Evolutionary conservation across 2,113 vertebrate genomes (phyloP), one percentile per base, ranked within the genome.

Genomic region (Abramis brama): DNA sequence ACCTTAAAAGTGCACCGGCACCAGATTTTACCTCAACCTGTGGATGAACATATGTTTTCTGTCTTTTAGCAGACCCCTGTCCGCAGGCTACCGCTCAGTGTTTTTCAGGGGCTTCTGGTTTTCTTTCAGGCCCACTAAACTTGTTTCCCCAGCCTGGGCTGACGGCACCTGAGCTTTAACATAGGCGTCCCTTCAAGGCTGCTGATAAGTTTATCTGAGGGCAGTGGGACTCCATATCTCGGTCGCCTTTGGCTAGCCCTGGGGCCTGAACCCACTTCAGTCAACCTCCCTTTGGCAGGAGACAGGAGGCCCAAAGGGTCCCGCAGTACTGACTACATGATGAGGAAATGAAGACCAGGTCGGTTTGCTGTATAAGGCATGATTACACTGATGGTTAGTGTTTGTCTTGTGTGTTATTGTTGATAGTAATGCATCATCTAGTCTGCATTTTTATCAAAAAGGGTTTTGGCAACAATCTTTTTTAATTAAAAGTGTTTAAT

Each of bases 181-280:
- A 73, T 79, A 83, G 79, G 68, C 79, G 77, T 82, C 52, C 86
- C 50, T 86, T 76, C 23, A 84, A 87, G 85, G 79, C 84, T 87
- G 52, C 57, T 50, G 90, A 85, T 91, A 88, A 92, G 79, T 91
- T 92, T 91, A 88, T 87, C 83, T 89, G 86, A 62, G 79, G 91
- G 86, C 82, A 89, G 88, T 57, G 75, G 85, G 91, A 91, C 84
- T 87, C 81, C 86, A 90, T 84, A 91, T 90, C 89, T 86, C 90
- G 85, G 89, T 90, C 89, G 87, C 90, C 87, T 81, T 19, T 25
- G 81, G 90, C 89, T 76, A 87, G 76, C 86, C 87, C 89, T 82
- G 86, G 78, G 77, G 90, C 86, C 86, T 64, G 12, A 77, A 84
- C 87, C 77, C 73, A 86, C 84, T 87, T 91, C 88, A 76, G 64